Conservation (phyloP, 2,113 vertebrate genomes). For the Catharus minimus region DNA sequence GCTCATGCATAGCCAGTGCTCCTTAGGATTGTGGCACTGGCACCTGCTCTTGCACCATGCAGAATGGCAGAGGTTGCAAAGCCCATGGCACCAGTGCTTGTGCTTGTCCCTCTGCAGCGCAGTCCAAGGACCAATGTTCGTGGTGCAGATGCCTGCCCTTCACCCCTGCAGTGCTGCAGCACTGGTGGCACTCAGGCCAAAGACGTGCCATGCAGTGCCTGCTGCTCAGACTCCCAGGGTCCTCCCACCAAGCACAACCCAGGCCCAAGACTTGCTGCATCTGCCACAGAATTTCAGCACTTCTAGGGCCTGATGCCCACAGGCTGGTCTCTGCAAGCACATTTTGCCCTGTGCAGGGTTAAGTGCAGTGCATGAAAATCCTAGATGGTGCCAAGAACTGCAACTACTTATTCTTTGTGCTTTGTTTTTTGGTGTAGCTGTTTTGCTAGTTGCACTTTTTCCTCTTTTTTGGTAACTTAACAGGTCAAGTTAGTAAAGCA, state of each 20-base stretch:
- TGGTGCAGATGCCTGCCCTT: not conserved
- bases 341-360: not conserved
- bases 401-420: not conserved
- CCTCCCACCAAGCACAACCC: not conserved
- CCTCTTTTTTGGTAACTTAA: not conserved
- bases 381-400: not conserved
- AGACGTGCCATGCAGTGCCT: not conserved
- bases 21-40: rapidly evolving
- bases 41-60: not conserved
- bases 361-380: not conserved
- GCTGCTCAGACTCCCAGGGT: not conserved
- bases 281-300: not conserved
- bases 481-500: not conserved
- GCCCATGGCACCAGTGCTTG: not conserved
- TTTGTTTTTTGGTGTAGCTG: rapidly evolving
- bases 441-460: not conserved
- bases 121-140: rapidly evolving
- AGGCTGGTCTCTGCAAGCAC: rapidly evolving
- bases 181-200: rapidly evolving
- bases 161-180: not conserved
- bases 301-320: not conserved
- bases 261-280: not conserved
- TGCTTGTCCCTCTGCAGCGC: rapidly evolving
- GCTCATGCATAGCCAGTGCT: not conserved
- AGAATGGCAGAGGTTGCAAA: not conserved